phyloP scores from a whole-genome alignment of 2,113 vertebrate genomes.

The Actinemys pallida region DNA sequence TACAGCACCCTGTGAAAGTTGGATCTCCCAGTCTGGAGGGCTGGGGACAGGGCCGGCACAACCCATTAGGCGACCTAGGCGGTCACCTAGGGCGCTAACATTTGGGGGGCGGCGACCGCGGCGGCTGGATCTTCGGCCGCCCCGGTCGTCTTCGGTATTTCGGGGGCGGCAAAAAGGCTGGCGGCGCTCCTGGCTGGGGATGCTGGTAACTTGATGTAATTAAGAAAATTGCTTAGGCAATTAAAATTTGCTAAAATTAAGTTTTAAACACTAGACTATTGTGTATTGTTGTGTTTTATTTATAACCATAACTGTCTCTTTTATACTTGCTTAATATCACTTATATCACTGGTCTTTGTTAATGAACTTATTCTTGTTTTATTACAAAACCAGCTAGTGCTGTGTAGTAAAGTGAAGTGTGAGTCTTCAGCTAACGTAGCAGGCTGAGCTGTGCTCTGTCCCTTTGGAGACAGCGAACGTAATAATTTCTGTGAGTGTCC shows the following conservation, averaged over 20 bases:
- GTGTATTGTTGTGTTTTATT: background rate
- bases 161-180: no score
- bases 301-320: background rate
- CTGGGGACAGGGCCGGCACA: background rate
- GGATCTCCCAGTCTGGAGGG: background rate
- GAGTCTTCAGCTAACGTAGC: background rate
- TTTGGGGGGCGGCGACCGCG: no score
- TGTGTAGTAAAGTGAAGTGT: background rate
- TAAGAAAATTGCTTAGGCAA: background rate
- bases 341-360: background rate
- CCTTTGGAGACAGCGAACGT: no score
- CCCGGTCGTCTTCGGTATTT: no score
- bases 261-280: background rate
- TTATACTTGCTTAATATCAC: background rate
- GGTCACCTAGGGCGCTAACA: no score
- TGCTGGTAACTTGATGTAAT: background rate
- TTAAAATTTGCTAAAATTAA: background rate
- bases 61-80: no score
- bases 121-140: no score
- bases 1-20: background rate
- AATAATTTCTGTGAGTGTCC: background rate
- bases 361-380: background rate
- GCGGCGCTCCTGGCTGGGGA: background rate
- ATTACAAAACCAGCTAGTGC: background rate
- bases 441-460: background rate